Percentiles rank a stretch among this genome's conserved stretches.
Evolutionary conservation across 1,140 invertebrate species (phyloP).

Genomic region (Pomphorhynchus laevis): DNA sequence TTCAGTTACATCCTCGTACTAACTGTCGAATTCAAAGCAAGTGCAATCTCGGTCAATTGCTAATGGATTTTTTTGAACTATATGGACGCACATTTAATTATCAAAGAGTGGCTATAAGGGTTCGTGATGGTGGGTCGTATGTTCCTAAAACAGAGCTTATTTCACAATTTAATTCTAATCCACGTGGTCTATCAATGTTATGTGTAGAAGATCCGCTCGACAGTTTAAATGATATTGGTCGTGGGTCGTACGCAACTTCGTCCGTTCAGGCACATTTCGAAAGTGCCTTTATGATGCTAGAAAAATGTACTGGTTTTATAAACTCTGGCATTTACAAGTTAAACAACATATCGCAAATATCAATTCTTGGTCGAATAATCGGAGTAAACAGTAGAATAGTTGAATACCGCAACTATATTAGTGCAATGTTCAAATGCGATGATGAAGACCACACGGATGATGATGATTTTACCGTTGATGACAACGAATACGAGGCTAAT

Average conservation of each 20-base stretch:
- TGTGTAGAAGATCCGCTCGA: constrained; percentile 92
- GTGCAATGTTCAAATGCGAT: too few relatives aligned
- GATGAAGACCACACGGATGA: too few relatives aligned
- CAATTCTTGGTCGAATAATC: constrained; percentile 6
- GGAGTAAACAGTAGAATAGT: constrained; percentile 5
- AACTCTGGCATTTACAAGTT: too few relatives aligned
- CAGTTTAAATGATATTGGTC: constrained; percentile 60
- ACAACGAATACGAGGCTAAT: too few relatives aligned
- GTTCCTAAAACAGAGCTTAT: constrained; percentile 67
- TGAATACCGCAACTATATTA: constrained; percentile 7
- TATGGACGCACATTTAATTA: constrained; percentile 82
- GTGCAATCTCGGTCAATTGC: constrained; percentile 51
- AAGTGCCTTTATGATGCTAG: constrained; percentile 54
- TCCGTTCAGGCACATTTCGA: constrained; percentile 74
- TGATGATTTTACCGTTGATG: too few relatives aligned
- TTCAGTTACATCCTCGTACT: too few relatives aligned
- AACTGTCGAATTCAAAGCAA: too few relatives aligned
- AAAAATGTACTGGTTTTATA: too few relatives aligned
- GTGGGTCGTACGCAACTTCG: constrained; percentile 53
- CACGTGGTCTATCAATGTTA: constrained; percentile 37
- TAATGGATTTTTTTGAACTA: constrained; percentile 84
- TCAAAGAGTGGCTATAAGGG: constrained; percentile 55
- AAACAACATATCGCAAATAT: too few relatives aligned
- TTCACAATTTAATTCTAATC: constrained; percentile 56
- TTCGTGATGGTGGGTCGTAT: constrained; percentile 52